Conservation (phyloP, 2,888 invertebrate species). For the Chrysolina oricalcia region DNA sequence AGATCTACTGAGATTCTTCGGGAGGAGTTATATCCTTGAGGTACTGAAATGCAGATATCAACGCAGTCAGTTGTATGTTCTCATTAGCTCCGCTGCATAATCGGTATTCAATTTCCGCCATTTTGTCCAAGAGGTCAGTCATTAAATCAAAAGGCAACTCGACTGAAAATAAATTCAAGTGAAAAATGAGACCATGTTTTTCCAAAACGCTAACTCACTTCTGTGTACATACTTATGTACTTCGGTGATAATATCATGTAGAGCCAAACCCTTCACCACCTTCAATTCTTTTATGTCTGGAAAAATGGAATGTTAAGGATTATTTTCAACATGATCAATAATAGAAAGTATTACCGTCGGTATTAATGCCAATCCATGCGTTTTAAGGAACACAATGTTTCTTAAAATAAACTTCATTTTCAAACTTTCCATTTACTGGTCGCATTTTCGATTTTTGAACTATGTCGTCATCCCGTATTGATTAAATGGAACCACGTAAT, state of each 20-base stretch:
- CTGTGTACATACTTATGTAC: slow-evolving; percentile 89
- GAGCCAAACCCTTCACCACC: slow-evolving; percentile 90
- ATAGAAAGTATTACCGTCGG: background rate
- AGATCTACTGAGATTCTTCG: slow-evolving; percentile 37
- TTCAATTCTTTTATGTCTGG: slow-evolving; percentile 88
- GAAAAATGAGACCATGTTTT: slow-evolving; percentile 11
- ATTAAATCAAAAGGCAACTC: slow-evolving; percentile 88
- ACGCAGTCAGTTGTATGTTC: slow-evolving; percentile 89
- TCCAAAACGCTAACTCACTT: slow-evolving; percentile 76
- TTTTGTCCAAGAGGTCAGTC: slow-evolving; percentile 85
- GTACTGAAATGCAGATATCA: slow-evolving; percentile 90
- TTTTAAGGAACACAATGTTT: no score
- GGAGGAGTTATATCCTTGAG: slow-evolving; percentile 77
- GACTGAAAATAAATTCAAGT: slow-evolving; percentile 76
- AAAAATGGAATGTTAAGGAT: slow-evolving; percentile 41
- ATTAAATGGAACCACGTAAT: no score
- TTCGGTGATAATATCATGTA: slow-evolving; percentile 94
- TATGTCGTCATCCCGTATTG: no score
- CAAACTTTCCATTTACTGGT: no score
- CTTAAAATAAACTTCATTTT: no score
- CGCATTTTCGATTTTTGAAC: no score
- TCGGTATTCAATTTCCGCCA: slow-evolving; percentile 92
- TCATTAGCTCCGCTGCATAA: slow-evolving; percentile 91
- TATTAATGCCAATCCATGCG: background rate
- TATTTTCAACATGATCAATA: background rate